phyloP scores from a whole-genome alignment of 1,140 invertebrate genomes.

The Frieseomelitta varia region DNA sequence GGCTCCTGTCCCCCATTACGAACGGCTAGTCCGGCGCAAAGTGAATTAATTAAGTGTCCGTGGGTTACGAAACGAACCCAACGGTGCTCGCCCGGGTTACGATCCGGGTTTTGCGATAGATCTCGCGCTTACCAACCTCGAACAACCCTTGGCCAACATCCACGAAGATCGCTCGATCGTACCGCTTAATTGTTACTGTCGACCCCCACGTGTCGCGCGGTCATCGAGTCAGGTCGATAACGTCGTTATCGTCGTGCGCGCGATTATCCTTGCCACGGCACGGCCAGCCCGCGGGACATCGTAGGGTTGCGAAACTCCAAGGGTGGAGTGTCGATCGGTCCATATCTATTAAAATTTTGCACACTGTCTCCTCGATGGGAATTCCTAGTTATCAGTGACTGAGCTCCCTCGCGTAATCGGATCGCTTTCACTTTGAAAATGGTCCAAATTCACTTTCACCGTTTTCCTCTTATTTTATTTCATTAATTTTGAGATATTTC shows the following conservation, averaged over 20 bases:
- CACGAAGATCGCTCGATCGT: constrained; percentile 66
- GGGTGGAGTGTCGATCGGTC: constrained; percentile 22
- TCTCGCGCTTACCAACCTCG: constrained; percentile 19
- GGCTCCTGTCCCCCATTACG: constrained; percentile 70
- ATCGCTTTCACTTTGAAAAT: no score
- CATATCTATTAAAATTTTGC: neutral
- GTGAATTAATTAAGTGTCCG: constrained; percentile 78
- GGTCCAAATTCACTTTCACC: no score
- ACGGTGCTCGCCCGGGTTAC: constrained; percentile 35
- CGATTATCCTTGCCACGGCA: constrained; percentile 61
- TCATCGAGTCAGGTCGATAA: constrained; percentile 65
- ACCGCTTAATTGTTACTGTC: constrained; percentile 70
- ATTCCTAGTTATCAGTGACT: neutral
- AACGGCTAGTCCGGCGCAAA: constrained; percentile 69
- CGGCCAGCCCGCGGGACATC: constrained; percentile 46
- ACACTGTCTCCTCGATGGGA: neutral
- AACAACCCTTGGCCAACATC: constrained; percentile 21
- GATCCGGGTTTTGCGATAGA: constrained; percentile 39
- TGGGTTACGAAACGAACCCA: constrained; percentile 51
- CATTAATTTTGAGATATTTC: no score
- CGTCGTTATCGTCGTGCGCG: constrained; percentile 57
- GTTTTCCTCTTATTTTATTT: no score
- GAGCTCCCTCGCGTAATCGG: no score
- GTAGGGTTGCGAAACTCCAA: constrained; percentile 1
- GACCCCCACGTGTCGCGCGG: constrained; percentile 10